Base-by-base conservation (phyloP, 2,113 vertebrate species). In the Tringa solitaria region DNA sequence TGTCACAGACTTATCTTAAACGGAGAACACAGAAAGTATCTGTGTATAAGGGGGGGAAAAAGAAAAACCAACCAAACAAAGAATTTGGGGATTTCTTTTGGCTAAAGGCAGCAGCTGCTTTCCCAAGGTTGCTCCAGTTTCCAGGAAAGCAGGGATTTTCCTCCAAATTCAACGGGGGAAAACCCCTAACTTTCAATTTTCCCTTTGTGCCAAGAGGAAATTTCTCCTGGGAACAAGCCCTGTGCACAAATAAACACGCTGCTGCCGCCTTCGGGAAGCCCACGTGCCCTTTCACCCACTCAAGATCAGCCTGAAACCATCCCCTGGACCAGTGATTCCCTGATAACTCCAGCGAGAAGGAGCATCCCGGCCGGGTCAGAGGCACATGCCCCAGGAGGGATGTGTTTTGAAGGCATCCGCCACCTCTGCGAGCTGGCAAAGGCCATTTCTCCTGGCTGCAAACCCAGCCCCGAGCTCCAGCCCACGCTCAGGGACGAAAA, bases 351-450 rank as follows among this genome's bases (percentile, higher is more conserved):
- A 1, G 3, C 0, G 8, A 75, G 70, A 41, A 43, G 32, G 84
- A 74, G 59, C 30, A 14, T 30, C 56, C 65, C 3, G 17, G n/a
- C 16, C 3, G 10, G 65, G 45, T 27, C 51, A 65, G 60, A 24
- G 33, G 39, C 35, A 60, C 5, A 1, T 1, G 7, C 24, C 41
- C 24, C 4, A 0, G 3, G 3, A 1, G 39, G 43, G 28, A 37
- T 0, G 3, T 5, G 48, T 26, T 87, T 51, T 10, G 1, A 32
- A 78, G 78, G 74, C 43, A 67, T 48, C 60, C 8, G 1, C 10
- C 65, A 32, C 46, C 26, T 20, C 69, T 68, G 32, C 30, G 11
- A 78, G 28, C 26, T 45, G 76, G 22, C 2, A 0, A 70, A 61
- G 56, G 50, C 50, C 24, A 2, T 43, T 95, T 33, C 60, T 77